A percentile compares a stretch with the other conserved stretches of the same genome.
Evolutionary conservation across 2,888 invertebrate genomes (phyloP).

Genomic region (Leuctra nigra): DNA sequence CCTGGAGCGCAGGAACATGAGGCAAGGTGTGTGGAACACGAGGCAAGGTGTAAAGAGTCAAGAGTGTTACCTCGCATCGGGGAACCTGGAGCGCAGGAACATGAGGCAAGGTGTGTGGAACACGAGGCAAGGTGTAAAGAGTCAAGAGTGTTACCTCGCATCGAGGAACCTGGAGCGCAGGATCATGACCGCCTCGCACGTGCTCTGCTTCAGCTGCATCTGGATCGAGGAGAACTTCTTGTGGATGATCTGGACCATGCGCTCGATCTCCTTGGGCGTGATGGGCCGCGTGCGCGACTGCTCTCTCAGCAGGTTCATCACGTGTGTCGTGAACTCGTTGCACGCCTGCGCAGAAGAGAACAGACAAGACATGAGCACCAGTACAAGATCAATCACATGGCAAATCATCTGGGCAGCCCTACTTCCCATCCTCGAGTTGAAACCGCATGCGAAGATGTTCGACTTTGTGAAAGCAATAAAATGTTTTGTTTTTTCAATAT

Average conservation of each 20-base stretch:
- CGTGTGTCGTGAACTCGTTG: conserved; percentile 99
- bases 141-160: conserved; percentile 47
- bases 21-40: too few relatives aligned
- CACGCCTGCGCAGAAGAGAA: conserved; percentile 63
- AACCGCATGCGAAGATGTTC: too few relatives aligned
- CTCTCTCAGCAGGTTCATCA: conserved; percentile 93
- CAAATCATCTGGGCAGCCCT: too few relatives aligned
- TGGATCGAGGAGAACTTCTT: conserved; percentile 97
- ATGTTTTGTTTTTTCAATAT: too few relatives aligned
- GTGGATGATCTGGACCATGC: conserved; percentile 98
- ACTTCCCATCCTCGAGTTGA: too few relatives aligned
- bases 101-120: conserved; percentile 52
- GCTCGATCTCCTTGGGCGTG: conserved; percentile 97
- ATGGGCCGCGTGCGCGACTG: conserved; percentile 97
- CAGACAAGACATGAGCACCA: too few relatives aligned
- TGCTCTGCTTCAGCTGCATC: conserved; percentile 98
- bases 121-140: background rate
- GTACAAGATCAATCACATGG: too few relatives aligned
- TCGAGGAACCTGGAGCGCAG: conserved; percentile 75
- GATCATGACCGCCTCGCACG: conserved; percentile 99
- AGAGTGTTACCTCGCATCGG: conserved; percentile 64
- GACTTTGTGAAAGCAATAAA: too few relatives aligned
- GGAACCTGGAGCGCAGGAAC: conserved; percentile 84
- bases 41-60: too few relatives aligned
- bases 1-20: too few relatives aligned